Percentiles rank a stretch among this genome's conserved stretches.
Conservation (phyloP, 92 coral and sea anemone genomes). For the Siderastrea siderea region DNA sequence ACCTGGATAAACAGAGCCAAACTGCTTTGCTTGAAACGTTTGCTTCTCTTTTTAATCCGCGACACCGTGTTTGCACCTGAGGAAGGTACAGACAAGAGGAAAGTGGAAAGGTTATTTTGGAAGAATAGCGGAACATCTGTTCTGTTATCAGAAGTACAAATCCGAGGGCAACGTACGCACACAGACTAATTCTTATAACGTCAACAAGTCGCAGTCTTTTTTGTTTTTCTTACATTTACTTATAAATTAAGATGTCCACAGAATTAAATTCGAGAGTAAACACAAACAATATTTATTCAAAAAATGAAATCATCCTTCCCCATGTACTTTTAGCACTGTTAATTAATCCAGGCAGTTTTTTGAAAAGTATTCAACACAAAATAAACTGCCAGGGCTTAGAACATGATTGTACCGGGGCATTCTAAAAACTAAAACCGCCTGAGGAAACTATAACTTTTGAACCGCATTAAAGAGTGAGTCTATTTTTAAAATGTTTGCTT, state of each 20-base stretch:
- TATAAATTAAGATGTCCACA: conserved; percentile 34
- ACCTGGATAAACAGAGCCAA: background rate
- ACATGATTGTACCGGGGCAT: background rate
- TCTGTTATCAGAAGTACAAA: conserved; percentile 12
- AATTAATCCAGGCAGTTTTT: background rate
- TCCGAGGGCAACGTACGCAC: conserved; percentile 2
- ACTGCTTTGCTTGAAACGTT: background rate
- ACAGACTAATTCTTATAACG: conserved; percentile 14
- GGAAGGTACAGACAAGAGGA: background rate
- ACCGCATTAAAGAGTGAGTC: background rate
- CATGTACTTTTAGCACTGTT: background rate
- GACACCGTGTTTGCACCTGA: conserved; percentile 20
- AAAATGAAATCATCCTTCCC: background rate
- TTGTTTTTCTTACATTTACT: conserved; percentile 9
- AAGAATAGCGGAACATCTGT: conserved; percentile 11
- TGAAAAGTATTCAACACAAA: background rate
- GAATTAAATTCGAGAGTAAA: conserved; percentile 28
- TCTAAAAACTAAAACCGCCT: background rate
- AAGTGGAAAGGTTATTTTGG: background rate
- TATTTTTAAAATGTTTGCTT: conserved; percentile 7
- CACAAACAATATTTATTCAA: conserved; percentile 17
- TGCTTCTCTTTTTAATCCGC: background rate
- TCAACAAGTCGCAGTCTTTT: conserved; percentile 11
- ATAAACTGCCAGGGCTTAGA: background rate
- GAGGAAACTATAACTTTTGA: background rate